Percentiles rank a stretch among this genome's conserved stretches.
Conservation (phyloP, 2,113 vertebrate genomes). For the Picathartes gymnocephalus region DNA sequence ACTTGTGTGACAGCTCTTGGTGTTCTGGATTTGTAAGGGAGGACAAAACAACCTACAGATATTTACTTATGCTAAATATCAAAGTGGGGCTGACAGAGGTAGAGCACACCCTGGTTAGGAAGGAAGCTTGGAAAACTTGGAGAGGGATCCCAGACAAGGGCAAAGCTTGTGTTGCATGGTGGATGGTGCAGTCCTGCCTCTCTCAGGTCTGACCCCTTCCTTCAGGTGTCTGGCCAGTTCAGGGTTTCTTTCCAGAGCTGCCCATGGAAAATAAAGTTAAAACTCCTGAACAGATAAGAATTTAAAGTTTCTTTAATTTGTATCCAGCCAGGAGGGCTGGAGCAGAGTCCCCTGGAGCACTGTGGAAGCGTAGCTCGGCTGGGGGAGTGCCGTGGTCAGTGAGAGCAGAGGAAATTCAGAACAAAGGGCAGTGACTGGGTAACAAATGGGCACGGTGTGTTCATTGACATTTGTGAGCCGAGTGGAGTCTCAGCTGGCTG, state of each 20-base stretch:
- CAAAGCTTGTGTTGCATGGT: neutral
- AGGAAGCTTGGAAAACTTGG: neutral
- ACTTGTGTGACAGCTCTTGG: neutral
- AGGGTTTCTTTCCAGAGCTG: neutral
- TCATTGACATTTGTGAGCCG: neutral
- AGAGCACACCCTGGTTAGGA: neutral
- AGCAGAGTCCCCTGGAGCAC: neutral
- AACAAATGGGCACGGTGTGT: neutral
- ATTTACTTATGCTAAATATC: neutral
- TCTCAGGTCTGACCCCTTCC: neutral
- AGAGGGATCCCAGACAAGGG: neutral
- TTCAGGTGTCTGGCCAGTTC: neutral
- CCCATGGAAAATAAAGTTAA: neutral
- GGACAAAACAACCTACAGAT: neutral
- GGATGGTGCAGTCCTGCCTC: neutral
- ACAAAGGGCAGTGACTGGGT: neutral
- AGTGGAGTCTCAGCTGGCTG: neutral
- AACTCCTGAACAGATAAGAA: neutral
- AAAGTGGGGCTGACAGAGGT: neutral
- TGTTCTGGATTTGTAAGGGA: neutral
- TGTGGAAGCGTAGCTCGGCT: rapidly evolving
- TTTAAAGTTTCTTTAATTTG: neutral
- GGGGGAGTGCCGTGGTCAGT: neutral
- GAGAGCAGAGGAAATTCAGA: neutral
- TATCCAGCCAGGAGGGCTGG: neutral